A percentile compares a stretch with the other conserved stretches of the same genome.
Evolutionary conservation across 30 jellyfish, hydroid and myxozoan genomes (phyloP).

Genomic region (Pseudorhiza aurosa): DNA sequence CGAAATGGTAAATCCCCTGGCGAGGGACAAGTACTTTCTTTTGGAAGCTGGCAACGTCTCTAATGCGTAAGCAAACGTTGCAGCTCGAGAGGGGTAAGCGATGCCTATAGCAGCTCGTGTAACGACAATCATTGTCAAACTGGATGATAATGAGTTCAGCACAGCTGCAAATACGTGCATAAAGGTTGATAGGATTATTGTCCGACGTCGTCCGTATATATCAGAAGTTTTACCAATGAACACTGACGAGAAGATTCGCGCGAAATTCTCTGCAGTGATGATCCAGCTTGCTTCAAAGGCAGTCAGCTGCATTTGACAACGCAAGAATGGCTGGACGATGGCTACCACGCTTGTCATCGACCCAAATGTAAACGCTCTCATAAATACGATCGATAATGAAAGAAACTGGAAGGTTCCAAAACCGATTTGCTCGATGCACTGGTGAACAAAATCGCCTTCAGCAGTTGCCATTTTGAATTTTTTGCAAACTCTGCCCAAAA

Average conservation of each 20-base stretch:
- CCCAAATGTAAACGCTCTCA: background rate
- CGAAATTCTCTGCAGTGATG: background rate
- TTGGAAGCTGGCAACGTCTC: background rate
- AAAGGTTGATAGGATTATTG: background rate
- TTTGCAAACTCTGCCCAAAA: too few species aligned
- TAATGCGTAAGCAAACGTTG: background rate
- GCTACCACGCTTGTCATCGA: background rate
- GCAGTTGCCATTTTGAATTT: background rate
- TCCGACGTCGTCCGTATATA: background rate
- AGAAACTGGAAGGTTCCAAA: conserved; percentile 9
- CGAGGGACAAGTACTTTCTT: background rate
- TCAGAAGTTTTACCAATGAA: background rate
- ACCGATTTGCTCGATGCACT: background rate
- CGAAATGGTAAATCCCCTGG: too few species aligned
- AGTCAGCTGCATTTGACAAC: conserved; percentile 4
- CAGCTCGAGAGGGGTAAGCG: background rate
- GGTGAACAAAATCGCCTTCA: background rate
- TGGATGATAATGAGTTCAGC: background rate
- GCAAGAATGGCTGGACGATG: conserved; percentile 1
- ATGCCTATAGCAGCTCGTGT: conserved; percentile 1
- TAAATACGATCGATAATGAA: background rate
- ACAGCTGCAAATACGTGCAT: background rate
- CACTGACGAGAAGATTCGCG: background rate
- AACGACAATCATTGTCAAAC: background rate
- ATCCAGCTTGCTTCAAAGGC: background rate